Percentiles rank a stretch among this genome's conserved stretches.
Conservation (phyloP, 2,797 vertebrate species). For the Anguilla marmorata region DNA sequence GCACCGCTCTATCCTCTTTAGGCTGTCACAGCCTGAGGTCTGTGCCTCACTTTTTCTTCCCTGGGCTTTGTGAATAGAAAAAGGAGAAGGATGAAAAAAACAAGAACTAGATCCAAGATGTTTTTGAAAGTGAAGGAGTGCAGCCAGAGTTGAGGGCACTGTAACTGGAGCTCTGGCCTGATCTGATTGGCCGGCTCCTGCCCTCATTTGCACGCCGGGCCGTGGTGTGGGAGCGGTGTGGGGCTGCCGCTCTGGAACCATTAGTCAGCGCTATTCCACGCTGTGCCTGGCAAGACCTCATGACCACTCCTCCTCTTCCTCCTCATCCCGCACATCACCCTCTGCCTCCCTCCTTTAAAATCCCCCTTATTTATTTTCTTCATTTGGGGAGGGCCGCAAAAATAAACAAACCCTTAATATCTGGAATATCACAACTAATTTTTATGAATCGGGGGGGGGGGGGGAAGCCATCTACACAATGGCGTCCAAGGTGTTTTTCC, state of each 20-base stretch:
- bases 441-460: neutral
- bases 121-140: slow-evolving; percentile 27
- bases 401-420: neutral
- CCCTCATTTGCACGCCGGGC: neutral
- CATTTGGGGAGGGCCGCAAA: neutral
- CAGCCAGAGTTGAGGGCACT: slow-evolving; percentile 13
- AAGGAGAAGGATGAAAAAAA: neutral
- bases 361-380: neutral
- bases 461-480: neutral
- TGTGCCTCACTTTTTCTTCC: neutral
- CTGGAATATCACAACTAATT: neutral
- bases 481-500: neutral
- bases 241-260: neutral
- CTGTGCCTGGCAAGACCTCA: neutral
- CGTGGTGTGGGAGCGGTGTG: neutral
- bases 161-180: neutral
- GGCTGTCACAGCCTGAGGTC: slow-evolving; percentile 44
- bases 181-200: neutral
- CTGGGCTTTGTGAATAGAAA: slow-evolving; percentile 22
- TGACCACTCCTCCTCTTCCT: neutral
- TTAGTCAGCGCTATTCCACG: slow-evolving; percentile 14
- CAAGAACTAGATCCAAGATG: neutral
- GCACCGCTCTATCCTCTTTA: slow-evolving; percentile 2
- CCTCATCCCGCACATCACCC: neutral
- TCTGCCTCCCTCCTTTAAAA: neutral